A percentile compares a stretch with the other conserved stretches of the same genome.
These are phyloP conservation scores for Drosophila flavopinicola DNA, from an alignment of 2,888 invertebrate genomes.

Conservation along the genomic window DNA sequence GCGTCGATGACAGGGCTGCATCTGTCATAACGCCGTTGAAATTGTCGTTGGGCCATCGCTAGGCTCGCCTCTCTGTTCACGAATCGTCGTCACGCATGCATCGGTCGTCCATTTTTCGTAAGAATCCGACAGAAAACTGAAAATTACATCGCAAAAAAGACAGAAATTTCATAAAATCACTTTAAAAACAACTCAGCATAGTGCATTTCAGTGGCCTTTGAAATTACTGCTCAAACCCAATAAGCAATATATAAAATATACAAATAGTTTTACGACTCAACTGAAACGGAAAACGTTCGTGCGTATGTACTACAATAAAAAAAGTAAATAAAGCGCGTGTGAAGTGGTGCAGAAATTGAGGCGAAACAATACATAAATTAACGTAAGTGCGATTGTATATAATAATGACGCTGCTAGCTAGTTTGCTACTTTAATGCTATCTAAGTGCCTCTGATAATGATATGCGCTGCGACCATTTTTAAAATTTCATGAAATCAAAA, in stretches of 20 bases:
- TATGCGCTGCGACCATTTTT: constrained; percentile 76
- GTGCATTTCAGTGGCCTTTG: constrained; percentile 76
- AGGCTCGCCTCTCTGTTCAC: constrained; percentile 47
- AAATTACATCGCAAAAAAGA: constrained; percentile 59
- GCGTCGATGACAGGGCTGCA: constrained; percentile 28
- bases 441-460: constrained; percentile 61
- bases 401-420: constrained; percentile 7
- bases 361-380: constrained; percentile 34
- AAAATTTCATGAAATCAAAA: constrained; percentile 79
- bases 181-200: constrained; percentile 40
- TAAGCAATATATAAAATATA: constrained; percentile 65
- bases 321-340: constrained; percentile 76
- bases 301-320: constrained; percentile 64
- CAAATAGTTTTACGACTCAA: constrained; percentile 47
- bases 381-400: constrained; percentile 62
- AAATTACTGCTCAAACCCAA: constrained; percentile 73
- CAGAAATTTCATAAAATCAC: constrained; percentile 32
- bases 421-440: constrained; percentile 30
- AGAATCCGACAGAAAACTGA: constrained; percentile 67
- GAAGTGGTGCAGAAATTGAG: constrained; percentile 69
- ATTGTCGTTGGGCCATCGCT: constrained; percentile 30
- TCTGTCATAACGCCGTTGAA: constrained; percentile 16
- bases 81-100: constrained; percentile 66
- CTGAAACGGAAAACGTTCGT: constrained; percentile 45
- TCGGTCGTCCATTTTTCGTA: constrained; percentile 75